Evolutionary conservation across 2,797 vertebrate genomes (phyloP), one percentile per base, ranked within the genome.

Genomic region (Neoniphon sammara): DNA sequence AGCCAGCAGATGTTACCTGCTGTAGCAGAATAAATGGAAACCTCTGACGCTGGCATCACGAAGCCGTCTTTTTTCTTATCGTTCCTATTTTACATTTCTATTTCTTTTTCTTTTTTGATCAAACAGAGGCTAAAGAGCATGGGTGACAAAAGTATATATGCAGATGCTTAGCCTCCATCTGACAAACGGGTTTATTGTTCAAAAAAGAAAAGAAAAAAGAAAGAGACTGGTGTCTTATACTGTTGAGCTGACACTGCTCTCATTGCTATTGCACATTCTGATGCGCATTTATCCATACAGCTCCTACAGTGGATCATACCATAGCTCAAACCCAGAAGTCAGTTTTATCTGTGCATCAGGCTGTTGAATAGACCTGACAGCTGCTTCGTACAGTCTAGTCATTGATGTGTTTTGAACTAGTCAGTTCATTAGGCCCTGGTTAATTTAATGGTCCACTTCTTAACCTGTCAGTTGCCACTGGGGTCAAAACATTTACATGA

Each of bases 1-100:
- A 53, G 69, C 23, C 66, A 50, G 49, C 56, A 63, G 59, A 70
- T 20, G 76, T 53, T 66, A 66, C 52, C 31, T 68, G 57, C 27
- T 49, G 23, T 17, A 47, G 54, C 58, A 57, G 21, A 57, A 42
- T 31, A 57, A 23, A 67, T 49, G 61, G 49, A 61, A 64, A 60
- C 20, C 46, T 49, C 15, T 31, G 66, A 59, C 77, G 44, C 46
- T 71, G 63, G 74, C 70, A 14, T 21, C 17, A 54, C 18, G 47
- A 49, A 67, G 66, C 72, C 50, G 36, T 39, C 50, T 57, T 12
- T 66, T 78, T 52, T 77, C n/a, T n/a, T n/a, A n/a, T n/a, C n/a
- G n/a, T n/a, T n/a, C n/a, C n/a, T n/a, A n/a, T 67, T 82, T 66
- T 64, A 56, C 52, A 62, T 79, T 83, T 85, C 25, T 78, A 78